Evolutionary conservation across 2,888 invertebrate genomes (phyloP), one percentile per base, ranked within the genome.

Genomic region (Nomada fucata): DNA sequence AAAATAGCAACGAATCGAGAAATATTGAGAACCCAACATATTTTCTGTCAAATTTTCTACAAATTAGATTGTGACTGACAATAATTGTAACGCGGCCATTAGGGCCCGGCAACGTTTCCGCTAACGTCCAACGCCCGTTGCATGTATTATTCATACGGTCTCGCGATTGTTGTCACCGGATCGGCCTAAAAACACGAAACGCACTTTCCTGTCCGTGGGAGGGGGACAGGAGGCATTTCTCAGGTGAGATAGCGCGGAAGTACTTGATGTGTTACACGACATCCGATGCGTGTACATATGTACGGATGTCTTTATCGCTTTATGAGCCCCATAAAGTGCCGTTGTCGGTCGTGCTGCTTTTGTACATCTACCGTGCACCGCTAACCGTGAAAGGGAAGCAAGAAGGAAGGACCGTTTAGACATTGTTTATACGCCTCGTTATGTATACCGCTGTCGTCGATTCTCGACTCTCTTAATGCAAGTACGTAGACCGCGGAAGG

Each of bases 241-340:
- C 78, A 87, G 87, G 83, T 81, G 79, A 88, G 88, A 89, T 88
- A 88, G 79, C 84, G 74, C 72, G 76, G 76, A 83, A 88, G 79
- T 85, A 86, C 79, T 60, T 65, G 65, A 57, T 61, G 73, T 63
- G 78, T 84, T 75, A 65, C 63, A 78, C 81, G 73, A 77, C 75
- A 76, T 81, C 76, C 69, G 57, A 83, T 74, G 50, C 86, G 73
- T 74, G 76, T 86, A 88, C 89, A 89, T 90, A 89, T 89, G 84
- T 90, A 90, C 87, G 85, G 86, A 91, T 90, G 91, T 89, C 92
- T 92, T 92, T 91, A 91, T 91, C 91, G 89, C 84, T 90, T 91
- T 91, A 91, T 86, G 92, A 90, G 89, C 70, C 77, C 89, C 90
- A 89, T 91, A 91, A 91, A 91, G 88, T 89, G 90, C 83, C 81